Evolutionary conservation across 2,113 vertebrate species (phyloP), one percentile per base, ranked within the genome.

Genomic region (Pomatorhinus ruficollis): DNA sequence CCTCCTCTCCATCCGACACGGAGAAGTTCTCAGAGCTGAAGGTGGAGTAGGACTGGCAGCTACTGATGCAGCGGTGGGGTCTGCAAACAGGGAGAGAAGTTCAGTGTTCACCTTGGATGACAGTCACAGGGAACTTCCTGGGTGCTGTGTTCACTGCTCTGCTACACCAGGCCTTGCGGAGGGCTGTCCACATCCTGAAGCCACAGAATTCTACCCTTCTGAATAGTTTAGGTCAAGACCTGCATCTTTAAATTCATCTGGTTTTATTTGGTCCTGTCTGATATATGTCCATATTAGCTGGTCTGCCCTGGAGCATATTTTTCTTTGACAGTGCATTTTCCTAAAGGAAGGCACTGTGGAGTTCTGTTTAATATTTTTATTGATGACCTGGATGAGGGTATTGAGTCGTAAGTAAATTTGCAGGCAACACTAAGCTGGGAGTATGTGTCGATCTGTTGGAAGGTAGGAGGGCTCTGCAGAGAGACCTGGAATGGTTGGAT

Each of bases 11-110:
- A 5, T 99, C 99, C 1, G 99, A 99, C 96, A 99, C 99, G 0
- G 99, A 99, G 97, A 99, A 98, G 96, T 99, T 99, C 98, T 99
- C 99, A 0, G 99, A 99, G 97, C 99, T 99, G 97, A 99, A 99
- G 42, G 99, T 99, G 7, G 99, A 99, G 93, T 99, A 99, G 4
- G 99, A 99, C 98, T 99, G 99, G 97, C 99, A 99, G 97, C 99
- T 99, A 95, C 98, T 99, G 96, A 99, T 99, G 71, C 99, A 99
- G 90, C 99, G 98, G 91, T 99, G 99, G 92, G 99, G 99, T 94
- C 99, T 99, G 93, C 79, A 96, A 87, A 64, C 35, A 66, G 82
- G 37, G 53, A 83, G 35, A 64, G 33, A 31, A 40, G 35, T 30
- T 68, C 49, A 57, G 56, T 25, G 56, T 4, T 54, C 53, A 63